Percentiles rank a stretch among this genome's conserved stretches.
Evolutionary conservation across 1,140 invertebrate species (phyloP).

Genomic region (Drosophila dunni): DNA sequence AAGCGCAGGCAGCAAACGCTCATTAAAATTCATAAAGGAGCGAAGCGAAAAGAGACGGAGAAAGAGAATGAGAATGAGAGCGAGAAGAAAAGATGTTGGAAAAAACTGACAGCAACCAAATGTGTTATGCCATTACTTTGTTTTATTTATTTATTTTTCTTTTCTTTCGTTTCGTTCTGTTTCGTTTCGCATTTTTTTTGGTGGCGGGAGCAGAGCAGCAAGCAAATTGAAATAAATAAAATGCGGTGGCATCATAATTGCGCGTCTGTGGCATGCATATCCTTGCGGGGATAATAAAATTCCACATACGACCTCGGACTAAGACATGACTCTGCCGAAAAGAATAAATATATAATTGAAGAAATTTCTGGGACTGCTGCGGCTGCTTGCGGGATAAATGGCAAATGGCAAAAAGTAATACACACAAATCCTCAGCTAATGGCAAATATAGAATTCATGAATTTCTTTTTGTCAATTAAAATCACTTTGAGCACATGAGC

Average conservation of each 20-base stretch:
- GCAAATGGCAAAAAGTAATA: constrained; percentile 18
- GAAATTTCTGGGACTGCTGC: constrained; percentile 23
- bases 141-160: constrained; percentile 40
- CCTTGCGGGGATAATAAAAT: constrained; percentile 71
- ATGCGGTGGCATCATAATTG: constrained; percentile 73
- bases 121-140: constrained; percentile 52
- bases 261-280: constrained; percentile 51
- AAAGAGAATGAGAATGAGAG: constrained; percentile 39
- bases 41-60: constrained; percentile 35
- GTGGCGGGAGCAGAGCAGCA: constrained; percentile 9
- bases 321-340: constrained; percentile 47
- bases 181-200: neutral
- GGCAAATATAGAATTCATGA: constrained; percentile 55
- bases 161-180: neutral
- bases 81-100: constrained; percentile 21
- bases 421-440: constrained; percentile 53
- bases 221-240: constrained; percentile 78
- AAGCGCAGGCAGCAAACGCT: constrained; percentile 31
- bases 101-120: constrained; percentile 27
- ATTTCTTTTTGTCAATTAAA: constrained; percentile 30
- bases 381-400: neutral
- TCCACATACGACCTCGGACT: constrained; percentile 49
- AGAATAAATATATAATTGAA: constrained; percentile 40
- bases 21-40: constrained; percentile 79
- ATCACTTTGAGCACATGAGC: neutral